Conservation (phyloP, 2,797 vertebrate genomes). For the Sus cebifrons region DNA sequence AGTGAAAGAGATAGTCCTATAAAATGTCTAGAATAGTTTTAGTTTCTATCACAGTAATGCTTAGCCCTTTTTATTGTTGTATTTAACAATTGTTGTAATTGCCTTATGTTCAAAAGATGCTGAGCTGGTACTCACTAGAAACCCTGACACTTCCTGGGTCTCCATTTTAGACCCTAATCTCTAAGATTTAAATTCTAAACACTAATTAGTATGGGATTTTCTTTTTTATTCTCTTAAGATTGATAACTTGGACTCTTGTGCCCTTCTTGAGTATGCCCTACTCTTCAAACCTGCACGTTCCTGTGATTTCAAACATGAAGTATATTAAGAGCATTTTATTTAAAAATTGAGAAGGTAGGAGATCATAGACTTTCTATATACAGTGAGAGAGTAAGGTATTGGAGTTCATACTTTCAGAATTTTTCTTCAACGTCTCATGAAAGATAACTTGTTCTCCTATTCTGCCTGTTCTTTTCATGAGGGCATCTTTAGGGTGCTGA, state of each 20-base stretch:
- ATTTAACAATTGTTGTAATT: not conserved
- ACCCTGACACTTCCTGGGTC: not conserved
- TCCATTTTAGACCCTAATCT: not conserved
- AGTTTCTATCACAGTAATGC: not conserved
- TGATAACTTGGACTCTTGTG: not conserved
- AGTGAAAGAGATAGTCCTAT: not conserved
- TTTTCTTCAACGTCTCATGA: not conserved
- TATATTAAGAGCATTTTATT: not conserved
- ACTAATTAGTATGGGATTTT: not conserved
- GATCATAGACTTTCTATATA: not conserved
- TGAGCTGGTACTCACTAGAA: not conserved
- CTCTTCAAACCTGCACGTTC: not conserved
- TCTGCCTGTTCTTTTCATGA: not conserved
- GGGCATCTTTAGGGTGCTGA: not conserved
- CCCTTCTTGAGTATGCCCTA: not conserved
- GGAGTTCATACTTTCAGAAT: not conserved
- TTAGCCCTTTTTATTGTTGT: not conserved
- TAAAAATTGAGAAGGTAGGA: not conserved
- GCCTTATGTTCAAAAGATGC: not conserved
- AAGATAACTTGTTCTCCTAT: not conserved
- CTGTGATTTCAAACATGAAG: slow-evolving; percentile 26
- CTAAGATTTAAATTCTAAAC: not conserved
- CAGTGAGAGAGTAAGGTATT: not conserved
- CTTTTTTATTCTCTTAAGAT: not conserved
- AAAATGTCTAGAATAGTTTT: not conserved